Evolutionary conservation across 2,113 vertebrate genomes (phyloP).

Genomic region (Castor canadensis): DNA sequence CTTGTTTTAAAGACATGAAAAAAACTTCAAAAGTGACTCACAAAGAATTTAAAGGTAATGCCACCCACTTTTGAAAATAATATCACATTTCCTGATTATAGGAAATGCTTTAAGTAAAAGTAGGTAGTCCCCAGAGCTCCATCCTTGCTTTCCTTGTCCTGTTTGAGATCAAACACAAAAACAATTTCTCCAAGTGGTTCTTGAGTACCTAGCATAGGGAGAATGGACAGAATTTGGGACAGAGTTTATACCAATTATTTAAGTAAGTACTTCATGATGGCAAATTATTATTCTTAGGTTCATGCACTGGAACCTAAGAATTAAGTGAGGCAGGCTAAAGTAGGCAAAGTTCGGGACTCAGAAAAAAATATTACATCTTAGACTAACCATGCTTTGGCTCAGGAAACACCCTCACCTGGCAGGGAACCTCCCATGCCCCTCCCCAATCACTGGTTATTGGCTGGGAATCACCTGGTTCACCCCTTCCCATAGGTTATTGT

Average conservation of each 20-base stretch:
- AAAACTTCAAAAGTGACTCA: constrained; percentile 28
- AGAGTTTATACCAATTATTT: constrained; percentile 4
- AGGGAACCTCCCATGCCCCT: no score
- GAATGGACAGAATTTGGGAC: neutral
- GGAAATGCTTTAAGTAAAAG: constrained; percentile 42
- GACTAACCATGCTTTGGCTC: no score
- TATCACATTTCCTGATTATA: neutral
- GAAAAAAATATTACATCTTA: no score
- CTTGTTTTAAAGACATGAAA: constrained; percentile 32
- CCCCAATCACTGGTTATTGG: no score
- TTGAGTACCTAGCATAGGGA: neutral
- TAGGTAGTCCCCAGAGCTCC: neutral
- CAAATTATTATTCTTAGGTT: neutral
- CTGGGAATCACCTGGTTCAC: no score
- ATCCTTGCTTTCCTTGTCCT: neutral
- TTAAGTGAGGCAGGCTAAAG: no score
- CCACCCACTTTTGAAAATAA: constrained; percentile 19
- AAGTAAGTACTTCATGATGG: constrained; percentile 4
- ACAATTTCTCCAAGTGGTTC: neutral
- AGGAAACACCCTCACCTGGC: no score
- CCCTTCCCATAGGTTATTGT: no score
- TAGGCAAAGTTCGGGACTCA: no score
- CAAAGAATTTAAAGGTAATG: constrained; percentile 47
- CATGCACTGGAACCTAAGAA: neutral
- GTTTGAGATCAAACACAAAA: neutral